Percentiles rank a stretch among this genome's conserved stretches.
These are phyloP conservation scores for Thripadectes ignobilis DNA, from an alignment of 2,797 vertebrate genomes.

Conservation along the genomic window DNA sequence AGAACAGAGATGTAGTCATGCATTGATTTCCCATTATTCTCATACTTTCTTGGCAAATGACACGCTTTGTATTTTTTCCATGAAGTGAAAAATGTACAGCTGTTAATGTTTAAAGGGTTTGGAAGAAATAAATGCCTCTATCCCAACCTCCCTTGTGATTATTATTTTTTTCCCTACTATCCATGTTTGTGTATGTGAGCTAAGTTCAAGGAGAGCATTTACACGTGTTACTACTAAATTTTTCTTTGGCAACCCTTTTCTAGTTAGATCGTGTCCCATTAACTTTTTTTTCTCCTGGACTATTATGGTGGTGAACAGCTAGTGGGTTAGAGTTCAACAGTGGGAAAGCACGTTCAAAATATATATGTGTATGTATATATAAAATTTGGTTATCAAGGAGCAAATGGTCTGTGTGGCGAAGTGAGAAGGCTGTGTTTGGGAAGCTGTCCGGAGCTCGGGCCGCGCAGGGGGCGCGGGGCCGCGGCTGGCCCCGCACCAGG, in stretches of 20 bases:
- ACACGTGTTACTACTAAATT: not conserved
- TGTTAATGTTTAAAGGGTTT: slow-evolving; percentile 14
- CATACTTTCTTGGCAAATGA: not conserved
- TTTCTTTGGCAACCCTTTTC: not conserved
- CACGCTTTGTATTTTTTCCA: not conserved
- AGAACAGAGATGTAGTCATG: slow-evolving; percentile 24
- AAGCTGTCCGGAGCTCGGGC: not conserved
- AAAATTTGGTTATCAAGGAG: not conserved
- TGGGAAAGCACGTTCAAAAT: not conserved
- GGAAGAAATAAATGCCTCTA: not conserved
- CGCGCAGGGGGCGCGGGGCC: not conserved
- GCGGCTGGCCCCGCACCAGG: not conserved
- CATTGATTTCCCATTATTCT: slow-evolving; percentile 45
- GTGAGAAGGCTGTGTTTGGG: not conserved
- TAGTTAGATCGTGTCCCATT: not conserved
- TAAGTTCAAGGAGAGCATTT: not conserved
- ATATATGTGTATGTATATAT: too few relatives aligned
- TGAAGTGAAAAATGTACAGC: not conserved
- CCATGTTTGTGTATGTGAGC: not conserved
- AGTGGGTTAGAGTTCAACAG: not conserved
- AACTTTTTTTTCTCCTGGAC: not conserved
- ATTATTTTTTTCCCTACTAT: not conserved
- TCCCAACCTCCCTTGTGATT: not conserved
- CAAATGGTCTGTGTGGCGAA: not conserved
- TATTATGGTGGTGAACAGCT: not conserved